These are phyloP conservation scores for Lathamus discolor DNA, from an alignment of 2,113 vertebrate genomes.

Conservation along the genomic window DNA sequence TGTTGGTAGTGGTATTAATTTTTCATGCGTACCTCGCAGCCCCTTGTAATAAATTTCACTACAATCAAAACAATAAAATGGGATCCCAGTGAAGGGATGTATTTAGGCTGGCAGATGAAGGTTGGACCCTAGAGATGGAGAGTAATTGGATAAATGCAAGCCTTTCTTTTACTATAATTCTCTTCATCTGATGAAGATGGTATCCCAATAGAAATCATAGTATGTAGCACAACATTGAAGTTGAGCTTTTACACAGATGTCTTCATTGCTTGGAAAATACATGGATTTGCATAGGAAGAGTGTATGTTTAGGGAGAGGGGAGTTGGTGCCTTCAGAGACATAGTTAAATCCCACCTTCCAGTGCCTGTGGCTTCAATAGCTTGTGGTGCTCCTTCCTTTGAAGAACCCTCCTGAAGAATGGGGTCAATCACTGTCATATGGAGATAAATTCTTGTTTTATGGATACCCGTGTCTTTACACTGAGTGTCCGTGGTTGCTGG, in stretches of 20 bases:
- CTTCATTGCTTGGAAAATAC: constrained; percentile 20
- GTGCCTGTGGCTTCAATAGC: background rate
- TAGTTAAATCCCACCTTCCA: background rate
- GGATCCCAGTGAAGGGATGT: constrained; percentile 53
- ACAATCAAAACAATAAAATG: constrained; percentile 55
- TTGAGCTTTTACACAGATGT: background rate
- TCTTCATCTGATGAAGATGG: constrained; percentile 40
- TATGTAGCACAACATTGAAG: background rate
- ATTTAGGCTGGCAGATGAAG: constrained; percentile 53
- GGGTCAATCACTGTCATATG: background rate
- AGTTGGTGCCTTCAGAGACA: background rate
- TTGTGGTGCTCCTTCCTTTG: background rate
- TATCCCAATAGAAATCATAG: constrained; percentile 35
- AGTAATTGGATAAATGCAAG: constrained; percentile 54
- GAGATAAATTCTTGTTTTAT: background rate
- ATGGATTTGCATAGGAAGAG: constrained; percentile 6
- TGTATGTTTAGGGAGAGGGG: background rate
- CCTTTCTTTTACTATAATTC: constrained; percentile 38
- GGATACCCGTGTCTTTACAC: background rate
- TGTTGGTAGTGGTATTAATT: constrained; percentile 2
- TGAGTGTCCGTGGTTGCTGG: background rate
- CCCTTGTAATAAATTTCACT: constrained; percentile 46
- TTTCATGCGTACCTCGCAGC: constrained; percentile 40
- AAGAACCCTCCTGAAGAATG: background rate
- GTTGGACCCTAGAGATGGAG: constrained; percentile 54